Conservation (phyloP, 2,888 invertebrate species). For the Drosophila rellima region DNA sequence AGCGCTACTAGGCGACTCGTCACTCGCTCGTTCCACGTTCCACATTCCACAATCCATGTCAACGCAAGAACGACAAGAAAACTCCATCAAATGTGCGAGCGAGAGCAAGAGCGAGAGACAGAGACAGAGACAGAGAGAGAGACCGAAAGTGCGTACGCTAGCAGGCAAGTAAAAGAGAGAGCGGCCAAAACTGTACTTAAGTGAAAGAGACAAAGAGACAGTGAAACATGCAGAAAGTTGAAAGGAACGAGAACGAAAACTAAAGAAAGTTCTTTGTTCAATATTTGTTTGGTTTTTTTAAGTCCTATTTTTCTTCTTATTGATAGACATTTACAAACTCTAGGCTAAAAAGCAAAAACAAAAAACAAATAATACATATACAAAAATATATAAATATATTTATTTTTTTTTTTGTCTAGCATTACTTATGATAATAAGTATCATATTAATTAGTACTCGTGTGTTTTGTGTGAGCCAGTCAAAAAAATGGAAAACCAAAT, state of each 20-base stretch:
- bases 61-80: constrained; percentile 2
- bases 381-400: constrained; percentile 29
- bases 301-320: constrained; percentile 38
- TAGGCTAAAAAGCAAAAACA: constrained; percentile 66
- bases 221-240: not conserved
- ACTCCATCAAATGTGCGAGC: constrained; percentile 17
- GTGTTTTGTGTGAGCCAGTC: constrained; percentile 68
- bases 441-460: constrained; percentile 57
- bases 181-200: constrained; percentile 24
- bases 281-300: constrained; percentile 43
- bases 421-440: constrained; percentile 64
- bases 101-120: not conserved
- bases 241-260: constrained; percentile 9
- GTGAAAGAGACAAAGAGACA: not conserved
- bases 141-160: not conserved
- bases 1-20: constrained; percentile 90
- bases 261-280: constrained; percentile 15
- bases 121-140: not conserved
- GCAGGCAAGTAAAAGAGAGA: constrained; percentile 47
- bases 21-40: constrained; percentile 24
- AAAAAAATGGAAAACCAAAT: constrained; percentile 32
- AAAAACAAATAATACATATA: constrained; percentile 25
- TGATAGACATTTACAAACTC: constrained; percentile 72
- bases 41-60: constrained; percentile 6
- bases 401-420: constrained; percentile 77